Evolutionary conservation across 1,140 invertebrate species (phyloP), one percentile per base, ranked within the genome.

Genomic region (Diploscapter pachys): DNA sequence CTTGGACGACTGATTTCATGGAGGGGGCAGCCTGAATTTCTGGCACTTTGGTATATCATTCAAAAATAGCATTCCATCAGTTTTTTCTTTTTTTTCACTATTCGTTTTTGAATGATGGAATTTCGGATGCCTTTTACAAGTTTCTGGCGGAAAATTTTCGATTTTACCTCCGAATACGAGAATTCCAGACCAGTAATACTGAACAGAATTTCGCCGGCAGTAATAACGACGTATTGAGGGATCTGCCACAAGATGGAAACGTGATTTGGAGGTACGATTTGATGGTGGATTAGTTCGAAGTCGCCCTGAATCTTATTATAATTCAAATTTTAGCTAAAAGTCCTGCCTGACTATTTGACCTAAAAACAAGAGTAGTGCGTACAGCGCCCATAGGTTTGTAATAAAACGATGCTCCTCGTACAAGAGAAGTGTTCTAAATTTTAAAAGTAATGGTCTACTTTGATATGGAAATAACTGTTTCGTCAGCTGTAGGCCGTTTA

Each of bases 1-100:
- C 93, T 84, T 93, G 91, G 50, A 98, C 85, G 0, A 98, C 90
- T 0, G 86, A 85, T 75, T 88, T 88, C 87, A 88, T 86, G 51
- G 84, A 84, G 4, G 83, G 79, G 3, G 88, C 87, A 49, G 87
- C 86, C 86, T 88, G 81, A 56, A 73, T 31, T 31, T 31, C 31
- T 31, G 31, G 31, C 31, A 31, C 31, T 31, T 31, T 31, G 31
- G 31, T 31, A 31, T 31, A 31, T 31, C 31, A 31, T 31, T 9
- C 31, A 31, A 31, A 31, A 31, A 31, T 31, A 31, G 31, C 31
- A 31, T 31, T 31, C 31, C 31, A 31, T 31, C 31, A 31, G 31
- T 31, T 31, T 31, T 31, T 31, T 31, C 31, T 31, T 31, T 31
- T 31, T 31, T 31, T 31, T 31, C 31, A 31, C 31, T 31, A 31